Conservation (phyloP, 2,888 invertebrate species). For the Frankliniella intonsa region DNA sequence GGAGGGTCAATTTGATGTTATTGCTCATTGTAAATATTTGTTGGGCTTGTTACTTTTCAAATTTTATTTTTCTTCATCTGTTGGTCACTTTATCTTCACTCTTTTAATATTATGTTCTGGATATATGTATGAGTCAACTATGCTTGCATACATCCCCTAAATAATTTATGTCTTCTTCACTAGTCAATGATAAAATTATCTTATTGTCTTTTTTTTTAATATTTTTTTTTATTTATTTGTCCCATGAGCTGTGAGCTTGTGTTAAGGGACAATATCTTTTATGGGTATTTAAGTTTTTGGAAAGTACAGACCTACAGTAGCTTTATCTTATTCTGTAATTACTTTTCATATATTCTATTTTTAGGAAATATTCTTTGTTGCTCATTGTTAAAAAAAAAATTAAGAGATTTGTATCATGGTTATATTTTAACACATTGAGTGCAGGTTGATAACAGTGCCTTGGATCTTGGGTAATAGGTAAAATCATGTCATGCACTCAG, state of each 20-base stretch:
- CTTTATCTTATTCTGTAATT: neutral
- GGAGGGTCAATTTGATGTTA: neutral
- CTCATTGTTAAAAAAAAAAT: neutral
- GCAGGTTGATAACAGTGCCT: no score
- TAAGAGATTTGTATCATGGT: neutral
- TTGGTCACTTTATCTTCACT: neutral
- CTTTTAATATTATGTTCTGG: neutral
- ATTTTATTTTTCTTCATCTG: neutral
- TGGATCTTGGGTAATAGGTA: no score
- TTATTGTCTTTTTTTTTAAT: neutral
- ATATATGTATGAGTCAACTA: neutral
- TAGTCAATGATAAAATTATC: neutral
- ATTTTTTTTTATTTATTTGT: no score
- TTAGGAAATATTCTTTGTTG: neutral
- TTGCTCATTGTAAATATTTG: neutral
- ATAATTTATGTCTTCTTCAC: neutral
- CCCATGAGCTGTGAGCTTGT: no score
- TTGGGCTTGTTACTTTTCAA: neutral
- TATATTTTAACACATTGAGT: neutral
- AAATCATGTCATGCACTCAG: no score
- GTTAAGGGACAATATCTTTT: no score
- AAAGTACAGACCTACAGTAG: neutral
- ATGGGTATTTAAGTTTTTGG: neutral
- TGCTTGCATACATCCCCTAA: neutral
- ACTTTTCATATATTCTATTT: neutral